These are phyloP conservation scores for Semotilus atromaculatus DNA, from an alignment of 2,797 vertebrate species.

Conservation along the genomic window DNA sequence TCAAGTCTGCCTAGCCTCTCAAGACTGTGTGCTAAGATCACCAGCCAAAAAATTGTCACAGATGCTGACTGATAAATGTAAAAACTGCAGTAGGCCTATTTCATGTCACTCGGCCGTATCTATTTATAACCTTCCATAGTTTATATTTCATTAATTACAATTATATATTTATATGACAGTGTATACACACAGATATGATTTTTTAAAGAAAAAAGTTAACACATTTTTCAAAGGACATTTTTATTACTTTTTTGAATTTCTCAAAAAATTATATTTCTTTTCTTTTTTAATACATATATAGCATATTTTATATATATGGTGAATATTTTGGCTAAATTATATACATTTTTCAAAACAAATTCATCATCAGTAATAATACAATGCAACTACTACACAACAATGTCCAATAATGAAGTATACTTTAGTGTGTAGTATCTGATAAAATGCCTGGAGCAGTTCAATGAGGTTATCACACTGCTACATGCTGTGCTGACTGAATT, in stretches of 20 bases:
- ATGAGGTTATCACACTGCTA: background rate
- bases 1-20: slow-evolving; percentile 75
- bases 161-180: no score
- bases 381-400: background rate
- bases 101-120: slow-evolving; percentile 74
- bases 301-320: background rate
- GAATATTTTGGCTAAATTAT: background rate
- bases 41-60: slow-evolving; percentile 74
- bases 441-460: slow-evolving; percentile 3
- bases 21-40: slow-evolving; percentile 70
- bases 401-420: background rate
- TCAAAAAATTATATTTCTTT: background rate
- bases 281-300: background rate
- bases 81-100: slow-evolving; percentile 69
- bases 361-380: background rate
- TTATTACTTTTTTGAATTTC: background rate
- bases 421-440: background rate
- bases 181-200: background rate
- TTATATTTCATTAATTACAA: no score
- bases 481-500: background rate
- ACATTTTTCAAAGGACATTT: background rate
- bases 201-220: background rate
- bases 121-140: slow-evolving; percentile 60
- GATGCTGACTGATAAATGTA: slow-evolving; percentile 76
- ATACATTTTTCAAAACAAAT: background rate